These are phyloP conservation scores for Torymus tubicola DNA, from an alignment of 2,888 invertebrate genomes.

Conservation along the genomic window DNA sequence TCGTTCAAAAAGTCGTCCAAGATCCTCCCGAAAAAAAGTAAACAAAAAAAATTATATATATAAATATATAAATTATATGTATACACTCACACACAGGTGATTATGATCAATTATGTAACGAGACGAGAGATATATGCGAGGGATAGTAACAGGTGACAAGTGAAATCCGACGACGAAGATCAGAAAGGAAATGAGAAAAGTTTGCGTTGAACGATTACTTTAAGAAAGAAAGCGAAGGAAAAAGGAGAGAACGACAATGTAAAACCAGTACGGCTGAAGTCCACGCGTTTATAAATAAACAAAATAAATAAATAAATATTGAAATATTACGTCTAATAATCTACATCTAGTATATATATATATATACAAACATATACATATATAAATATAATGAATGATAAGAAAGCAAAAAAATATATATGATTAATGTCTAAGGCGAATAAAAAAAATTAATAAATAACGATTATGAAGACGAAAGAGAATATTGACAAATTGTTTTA, in stretches of 20 bases:
- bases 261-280: slow-evolving; percentile 66
- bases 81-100: slow-evolving; percentile 58
- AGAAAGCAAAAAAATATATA: slow-evolving; percentile 63
- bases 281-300: slow-evolving; percentile 74
- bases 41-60: slow-evolving; percentile 50
- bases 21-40: slow-evolving; percentile 42
- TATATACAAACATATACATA: slow-evolving; percentile 65
- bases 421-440: slow-evolving; percentile 62
- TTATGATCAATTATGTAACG: slow-evolving; percentile 68
- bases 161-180: slow-evolving; percentile 18
- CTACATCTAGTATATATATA: slow-evolving; percentile 66
- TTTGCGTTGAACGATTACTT: slow-evolving; percentile 1
- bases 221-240: slow-evolving; percentile 53
- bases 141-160: background rate
- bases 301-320: slow-evolving; percentile 68
- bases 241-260: slow-evolving; percentile 57
- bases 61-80: slow-evolving; percentile 62
- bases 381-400: slow-evolving; percentile 62
- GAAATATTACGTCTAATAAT: slow-evolving; percentile 67
- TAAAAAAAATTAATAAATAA: slow-evolving; percentile 60
- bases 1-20: slow-evolving; percentile 54
- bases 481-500: slow-evolving; percentile 73
- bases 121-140: slow-evolving; percentile 19
- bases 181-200: background rate
- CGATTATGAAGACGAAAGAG: slow-evolving; percentile 67